Evolutionary conservation across 2,797 vertebrate genomes (phyloP).

Genomic region (Myotis daubentonii): DNA sequence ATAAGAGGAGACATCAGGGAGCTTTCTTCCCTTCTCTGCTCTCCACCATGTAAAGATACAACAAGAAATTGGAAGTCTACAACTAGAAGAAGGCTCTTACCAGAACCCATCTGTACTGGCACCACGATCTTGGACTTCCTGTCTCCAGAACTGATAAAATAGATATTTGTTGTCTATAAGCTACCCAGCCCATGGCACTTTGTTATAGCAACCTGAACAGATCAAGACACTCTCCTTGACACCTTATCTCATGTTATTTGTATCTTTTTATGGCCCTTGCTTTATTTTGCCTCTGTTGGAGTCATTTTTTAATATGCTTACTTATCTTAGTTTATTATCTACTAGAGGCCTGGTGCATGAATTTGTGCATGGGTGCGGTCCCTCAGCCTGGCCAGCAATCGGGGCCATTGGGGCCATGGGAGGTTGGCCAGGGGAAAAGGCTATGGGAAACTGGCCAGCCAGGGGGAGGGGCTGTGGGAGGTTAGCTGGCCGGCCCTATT

Average conservation of each 20-base stretch:
- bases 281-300: not conserved
- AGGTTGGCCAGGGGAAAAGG: too few relatives aligned
- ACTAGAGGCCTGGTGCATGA: too few relatives aligned
- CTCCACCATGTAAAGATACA: not conserved
- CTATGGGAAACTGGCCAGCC: too few relatives aligned
- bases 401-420: too few relatives aligned
- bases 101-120: not conserved
- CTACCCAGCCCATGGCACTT: not conserved
- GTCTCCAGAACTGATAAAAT: not conserved
- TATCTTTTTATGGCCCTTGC: not conserved
- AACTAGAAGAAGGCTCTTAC: not conserved
- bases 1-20: not conserved
- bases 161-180: not conserved
- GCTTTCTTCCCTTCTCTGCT: not conserved
- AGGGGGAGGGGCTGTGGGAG: too few relatives aligned
- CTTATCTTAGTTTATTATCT: constrained; percentile 18
- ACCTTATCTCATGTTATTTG: not conserved
- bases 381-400: too few relatives aligned
- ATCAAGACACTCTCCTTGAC: not conserved
- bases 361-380: too few relatives aligned
- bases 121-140: not conserved
- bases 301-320: constrained; percentile 7
- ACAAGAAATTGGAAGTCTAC: not conserved
- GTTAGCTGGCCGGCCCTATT: too few relatives aligned
- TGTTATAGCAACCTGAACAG: not conserved